Percentiles rank a stretch among this genome's conserved stretches.
Conservation (phyloP, 2,113 vertebrate genomes). For the Microtus richardsoni region DNA sequence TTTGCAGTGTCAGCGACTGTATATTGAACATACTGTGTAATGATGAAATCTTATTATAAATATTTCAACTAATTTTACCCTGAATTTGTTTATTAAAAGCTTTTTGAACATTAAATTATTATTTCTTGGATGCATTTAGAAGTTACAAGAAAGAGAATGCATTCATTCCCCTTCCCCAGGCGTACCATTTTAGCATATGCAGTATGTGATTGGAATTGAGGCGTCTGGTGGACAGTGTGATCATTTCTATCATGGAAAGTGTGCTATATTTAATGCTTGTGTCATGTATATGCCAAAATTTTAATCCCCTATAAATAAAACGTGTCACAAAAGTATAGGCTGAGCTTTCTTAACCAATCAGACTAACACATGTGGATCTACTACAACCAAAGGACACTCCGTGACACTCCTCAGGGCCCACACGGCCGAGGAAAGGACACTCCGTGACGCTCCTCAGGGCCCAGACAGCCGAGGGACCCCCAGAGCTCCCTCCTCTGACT, state of each 20-base stretch:
- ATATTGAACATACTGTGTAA: constrained; percentile 91
- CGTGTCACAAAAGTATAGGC: constrained; percentile 76
- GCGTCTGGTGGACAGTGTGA: constrained; percentile 82
- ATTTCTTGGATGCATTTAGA: constrained; percentile 87
- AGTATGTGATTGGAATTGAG: constrained; percentile 81
- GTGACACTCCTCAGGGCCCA: not conserved
- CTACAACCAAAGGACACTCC: not conserved
- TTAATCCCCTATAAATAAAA: constrained; percentile 88
- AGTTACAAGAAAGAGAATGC: constrained; percentile 65
- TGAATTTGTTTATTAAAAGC: constrained; percentile 90
- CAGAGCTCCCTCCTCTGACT: not conserved
- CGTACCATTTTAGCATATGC: constrained; percentile 81
- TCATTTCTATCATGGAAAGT: constrained; percentile 83
- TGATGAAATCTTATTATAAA: constrained; percentile 89
- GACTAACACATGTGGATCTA: not conserved
- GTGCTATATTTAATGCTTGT: constrained; percentile 86
- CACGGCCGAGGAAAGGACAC: no score
- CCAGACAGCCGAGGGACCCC: not conserved
- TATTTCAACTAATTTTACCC: constrained; percentile 89
- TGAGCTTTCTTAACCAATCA: constrained; percentile 54
- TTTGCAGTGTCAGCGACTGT: constrained; percentile 85
- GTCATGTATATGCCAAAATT: constrained; percentile 86
- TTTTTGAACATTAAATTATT: constrained; percentile 90
- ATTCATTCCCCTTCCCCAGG: constrained; percentile 66
- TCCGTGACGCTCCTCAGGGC: not conserved